phyloP scores from a whole-genome alignment of 1,140 invertebrate species.

The Trypoxylus dichotomus region DNA sequence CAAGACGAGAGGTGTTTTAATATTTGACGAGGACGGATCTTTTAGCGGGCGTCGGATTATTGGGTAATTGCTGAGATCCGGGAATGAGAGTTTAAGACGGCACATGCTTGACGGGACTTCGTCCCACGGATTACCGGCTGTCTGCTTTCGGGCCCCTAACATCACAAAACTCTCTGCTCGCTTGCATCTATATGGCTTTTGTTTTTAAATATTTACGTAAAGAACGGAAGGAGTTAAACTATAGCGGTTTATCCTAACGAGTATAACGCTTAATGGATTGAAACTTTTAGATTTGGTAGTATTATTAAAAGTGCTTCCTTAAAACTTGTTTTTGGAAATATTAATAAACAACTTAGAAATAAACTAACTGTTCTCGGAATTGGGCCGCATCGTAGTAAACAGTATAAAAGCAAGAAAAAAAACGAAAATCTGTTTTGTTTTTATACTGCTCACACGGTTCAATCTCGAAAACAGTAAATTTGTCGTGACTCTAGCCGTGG shows the following conservation, averaged over 20 bases:
- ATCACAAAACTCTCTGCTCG: neutral
- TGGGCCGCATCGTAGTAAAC: too few species aligned
- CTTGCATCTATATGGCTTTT: neutral
- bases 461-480: too few species aligned
- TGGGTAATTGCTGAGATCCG: slow-evolving; percentile 15
- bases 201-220: neutral
- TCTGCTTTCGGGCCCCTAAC: neutral
- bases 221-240: neutral
- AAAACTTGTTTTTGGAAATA: too few species aligned
- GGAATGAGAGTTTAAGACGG: neutral
- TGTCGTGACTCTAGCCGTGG: too few species aligned
- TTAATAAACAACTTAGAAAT: too few species aligned
- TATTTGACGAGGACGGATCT: slow-evolving; percentile 19
- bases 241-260: neutral
- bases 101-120: neutral
- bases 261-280: neutral
- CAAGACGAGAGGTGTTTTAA: slow-evolving; percentile 4
- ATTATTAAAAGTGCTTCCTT: too few species aligned
- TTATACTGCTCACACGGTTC: too few species aligned
- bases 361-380: too few species aligned
- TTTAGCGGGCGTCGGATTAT: slow-evolving; percentile 18
- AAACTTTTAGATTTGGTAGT: too few species aligned
- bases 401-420: too few species aligned
- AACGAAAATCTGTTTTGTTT: too few species aligned
- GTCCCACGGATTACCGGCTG: neutral